Conservation (phyloP, 2,888 invertebrate species). For the Parthenolecanium corni region DNA sequence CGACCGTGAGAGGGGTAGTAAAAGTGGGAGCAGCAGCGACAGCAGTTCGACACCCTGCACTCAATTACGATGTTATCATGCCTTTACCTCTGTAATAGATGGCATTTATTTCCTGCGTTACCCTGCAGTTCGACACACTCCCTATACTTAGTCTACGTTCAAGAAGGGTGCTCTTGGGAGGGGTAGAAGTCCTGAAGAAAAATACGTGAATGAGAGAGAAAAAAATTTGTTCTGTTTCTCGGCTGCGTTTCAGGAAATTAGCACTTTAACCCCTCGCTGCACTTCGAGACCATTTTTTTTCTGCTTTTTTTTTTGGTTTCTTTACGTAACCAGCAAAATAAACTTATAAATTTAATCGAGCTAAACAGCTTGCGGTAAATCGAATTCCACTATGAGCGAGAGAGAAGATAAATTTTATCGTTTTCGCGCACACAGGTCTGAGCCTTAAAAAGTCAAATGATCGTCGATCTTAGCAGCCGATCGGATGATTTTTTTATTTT, state of each 20-base stretch:
- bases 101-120: slow-evolving; percentile 23
- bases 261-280: slow-evolving; percentile 25
- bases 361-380: slow-evolving; percentile 25
- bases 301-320: neutral
- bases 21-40: neutral
- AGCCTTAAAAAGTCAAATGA: too few relatives aligned
- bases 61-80: slow-evolving; percentile 27
- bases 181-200: neutral
- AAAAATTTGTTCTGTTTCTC: slow-evolving; percentile 24
- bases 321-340: neutral
- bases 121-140: slow-evolving; percentile 13
- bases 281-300: slow-evolving; percentile 5
- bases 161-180: neutral
- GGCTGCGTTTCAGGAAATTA: slow-evolving; percentile 23
- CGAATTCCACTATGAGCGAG: slow-evolving; percentile 1
- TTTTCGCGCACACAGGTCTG: too few relatives aligned
- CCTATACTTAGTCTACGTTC: too few relatives aligned
- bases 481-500: too few relatives aligned
- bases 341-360: slow-evolving; percentile 26
- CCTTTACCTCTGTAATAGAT: slow-evolving; percentile 26
- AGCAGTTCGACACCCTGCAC: slow-evolving; percentile 26
- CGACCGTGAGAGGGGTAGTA: neutral
- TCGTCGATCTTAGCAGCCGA: too few relatives aligned
- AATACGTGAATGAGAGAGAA: neutral
- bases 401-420: too few relatives aligned